Base-by-base conservation (phyloP, 2,113 vertebrate species). In the Tetrao urogallus region DNA sequence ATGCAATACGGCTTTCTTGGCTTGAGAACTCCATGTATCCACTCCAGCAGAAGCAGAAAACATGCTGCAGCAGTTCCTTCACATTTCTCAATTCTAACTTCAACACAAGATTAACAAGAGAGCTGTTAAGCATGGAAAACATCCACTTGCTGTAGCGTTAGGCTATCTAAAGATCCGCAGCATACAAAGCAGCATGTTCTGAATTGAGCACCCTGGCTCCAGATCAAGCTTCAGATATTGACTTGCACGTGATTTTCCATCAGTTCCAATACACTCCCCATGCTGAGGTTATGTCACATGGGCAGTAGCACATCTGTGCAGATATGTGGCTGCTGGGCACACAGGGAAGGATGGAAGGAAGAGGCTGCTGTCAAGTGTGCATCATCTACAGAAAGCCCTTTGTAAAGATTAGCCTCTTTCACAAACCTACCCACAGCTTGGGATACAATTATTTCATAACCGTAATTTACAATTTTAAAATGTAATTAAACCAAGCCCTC, bases 191-290 rank as follows among this genome's bases (percentile, higher is more conserved):
- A 13, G 43, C 8, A 1, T 2, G 10, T 40, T 32, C n/a, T 13
- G 13, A 40, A 65, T 7, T 43, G 2, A 5, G 45, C 2, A 8
- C 13, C 28, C 11, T 4, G 50, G 82, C 76, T 72, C 38, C 75
- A 89, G 32, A 19, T 22, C 48, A 34, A 7, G 10, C 38, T 28
- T 6, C 2, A 16, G 38, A 3, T 30, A 22, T 6, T 42, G 47
- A 67, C 30, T 2, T 0, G 15, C 45, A 13, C 15, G 8, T 20
- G 36, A 10, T 7, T 79, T 63, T 28, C 34, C 56, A 32, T 3
- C 30, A 10, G 1, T 20, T 22, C 54, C 13, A 13, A 1, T 0
- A 5, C 2, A 6, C 16, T 3, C 34, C 24, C 50, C 47, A 28
- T 5, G 27, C 47, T 13, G 40, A 28, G 90, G 34, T 15, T 5